These are phyloP conservation scores for Triplophysa yarkandensis DNA, from an alignment of 2,797 vertebrate genomes.

Conservation along the genomic window DNA sequence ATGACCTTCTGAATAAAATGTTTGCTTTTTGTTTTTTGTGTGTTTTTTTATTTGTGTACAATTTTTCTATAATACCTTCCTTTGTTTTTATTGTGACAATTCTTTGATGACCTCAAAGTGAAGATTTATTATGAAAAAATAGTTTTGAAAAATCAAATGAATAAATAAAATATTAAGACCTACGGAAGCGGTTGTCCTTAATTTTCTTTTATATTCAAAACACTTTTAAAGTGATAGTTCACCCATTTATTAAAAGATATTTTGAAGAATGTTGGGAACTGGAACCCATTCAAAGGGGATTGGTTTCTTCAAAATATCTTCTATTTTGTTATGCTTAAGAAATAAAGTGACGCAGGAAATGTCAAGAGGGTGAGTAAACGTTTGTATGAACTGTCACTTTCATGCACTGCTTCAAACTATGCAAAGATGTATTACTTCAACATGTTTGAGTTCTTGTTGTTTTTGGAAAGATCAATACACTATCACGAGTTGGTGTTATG, in stretches of 20 bases:
- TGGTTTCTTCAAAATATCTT: neutral
- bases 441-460: too few species aligned
- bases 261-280: neutral
- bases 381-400: too few species aligned
- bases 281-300: neutral
- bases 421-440: too few species aligned
- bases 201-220: slow-evolving; percentile 15
- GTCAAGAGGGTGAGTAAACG: too few species aligned
- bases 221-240: neutral
- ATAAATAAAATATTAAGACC: slow-evolving; percentile 86
- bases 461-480: too few species aligned
- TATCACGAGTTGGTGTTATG: too few species aligned
- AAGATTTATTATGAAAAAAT: slow-evolving; percentile 86
- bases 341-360: too few species aligned
- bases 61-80: slow-evolving; percentile 86
- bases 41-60: slow-evolving; percentile 84
- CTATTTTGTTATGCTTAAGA: too few species aligned
- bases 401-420: too few species aligned
- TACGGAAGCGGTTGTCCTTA: slow-evolving; percentile 55
- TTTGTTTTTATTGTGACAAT: slow-evolving; percentile 88
- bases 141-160: slow-evolving; percentile 86
- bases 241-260: too few species aligned
- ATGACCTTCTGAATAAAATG: slow-evolving; percentile 60
- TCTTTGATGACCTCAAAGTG: slow-evolving; percentile 87
- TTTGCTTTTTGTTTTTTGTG: slow-evolving; percentile 77